Evolutionary conservation across 2,888 invertebrate species (phyloP), one percentile per base, ranked within the genome.

Genomic region (Lydus trimaculatus): DNA sequence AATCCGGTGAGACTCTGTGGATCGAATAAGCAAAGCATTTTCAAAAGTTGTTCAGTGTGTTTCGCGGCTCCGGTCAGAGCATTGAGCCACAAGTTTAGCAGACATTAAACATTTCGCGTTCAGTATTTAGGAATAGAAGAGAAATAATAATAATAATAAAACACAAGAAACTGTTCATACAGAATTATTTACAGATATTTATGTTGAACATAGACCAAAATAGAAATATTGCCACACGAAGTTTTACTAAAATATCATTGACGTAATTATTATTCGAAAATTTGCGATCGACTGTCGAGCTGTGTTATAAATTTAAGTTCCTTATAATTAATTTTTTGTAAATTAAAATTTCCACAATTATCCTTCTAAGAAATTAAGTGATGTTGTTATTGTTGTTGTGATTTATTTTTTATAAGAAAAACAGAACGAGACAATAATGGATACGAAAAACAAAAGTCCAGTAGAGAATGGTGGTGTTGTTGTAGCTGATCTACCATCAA

Each of bases 1-100:
- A 43, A 43, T 43, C 43, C 43, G 43, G 43, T 43, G 43, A 43
- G 43, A 43, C 75, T 75, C 74, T 76, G 79, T 77, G 77, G 78
- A 76, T 76, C 75, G 77, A 78, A 79, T 76, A 76, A 74, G 67
- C 69, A 74, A 69, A 74, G 71, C 71, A 59, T 59, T 71, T 72
- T 70, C 73, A 72, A 66, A 72, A 73, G 74, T 72, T 69, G 74
- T 73, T 82, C 82, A 84, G 84, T 84, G 83, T 83, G 83, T 83
- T 83, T 80, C 82, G 83, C 83, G 84, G 83, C 83, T 81, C 80
- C 82, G 78, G 65, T 68, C 71, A 75, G 78, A 72, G 33, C 43
- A 43, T 43, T 43, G 43, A 43, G n/a, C n/a, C n/a, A 43, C 2
- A 43, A 43, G 43, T 43, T 43, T n/a, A 43, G 43, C 43, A 5